Conservation (phyloP, 2,113 vertebrate genomes). For the Crocuta crocuta region DNA sequence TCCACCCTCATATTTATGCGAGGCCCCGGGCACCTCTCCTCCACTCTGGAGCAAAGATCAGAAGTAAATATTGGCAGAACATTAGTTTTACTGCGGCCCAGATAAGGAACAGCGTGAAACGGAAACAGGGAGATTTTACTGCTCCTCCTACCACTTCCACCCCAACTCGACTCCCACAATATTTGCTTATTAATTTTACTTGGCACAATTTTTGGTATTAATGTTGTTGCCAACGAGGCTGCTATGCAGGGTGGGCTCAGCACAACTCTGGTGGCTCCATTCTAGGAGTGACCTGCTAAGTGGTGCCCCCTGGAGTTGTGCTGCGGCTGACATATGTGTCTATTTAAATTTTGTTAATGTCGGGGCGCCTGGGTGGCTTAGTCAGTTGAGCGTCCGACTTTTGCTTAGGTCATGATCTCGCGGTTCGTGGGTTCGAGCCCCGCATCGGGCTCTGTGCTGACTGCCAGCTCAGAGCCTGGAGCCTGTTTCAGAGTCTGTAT, state of each 20-base stretch:
- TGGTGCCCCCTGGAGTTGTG: background rate
- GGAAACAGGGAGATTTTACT: background rate
- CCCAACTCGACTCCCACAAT: background rate
- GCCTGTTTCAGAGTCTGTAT: no score
- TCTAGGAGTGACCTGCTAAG: accelerated
- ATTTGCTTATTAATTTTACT: background rate
- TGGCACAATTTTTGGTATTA: background rate
- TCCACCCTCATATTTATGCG: background rate
- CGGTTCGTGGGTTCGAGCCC: no score
- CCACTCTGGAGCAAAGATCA: slow-evolving; percentile 49
- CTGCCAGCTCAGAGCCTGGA: no score
- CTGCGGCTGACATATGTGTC: accelerated
- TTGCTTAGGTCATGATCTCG: no score
- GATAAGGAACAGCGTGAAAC: slow-evolving; percentile 29
- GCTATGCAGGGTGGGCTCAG: background rate
- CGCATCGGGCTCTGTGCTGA: no score
- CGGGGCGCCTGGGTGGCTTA: no score
- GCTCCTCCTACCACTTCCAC: background rate
- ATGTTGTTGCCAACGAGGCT: background rate
- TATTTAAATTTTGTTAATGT: no score
- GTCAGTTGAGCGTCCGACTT: no score
- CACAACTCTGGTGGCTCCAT: background rate
- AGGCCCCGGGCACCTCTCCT: background rate
- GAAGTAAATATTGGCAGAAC: slow-evolving; percentile 62
- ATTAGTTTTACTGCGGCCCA: slow-evolving; percentile 23